Conservation (phyloP, 2,113 vertebrate species). For the Elgaria multicarinata region DNA sequence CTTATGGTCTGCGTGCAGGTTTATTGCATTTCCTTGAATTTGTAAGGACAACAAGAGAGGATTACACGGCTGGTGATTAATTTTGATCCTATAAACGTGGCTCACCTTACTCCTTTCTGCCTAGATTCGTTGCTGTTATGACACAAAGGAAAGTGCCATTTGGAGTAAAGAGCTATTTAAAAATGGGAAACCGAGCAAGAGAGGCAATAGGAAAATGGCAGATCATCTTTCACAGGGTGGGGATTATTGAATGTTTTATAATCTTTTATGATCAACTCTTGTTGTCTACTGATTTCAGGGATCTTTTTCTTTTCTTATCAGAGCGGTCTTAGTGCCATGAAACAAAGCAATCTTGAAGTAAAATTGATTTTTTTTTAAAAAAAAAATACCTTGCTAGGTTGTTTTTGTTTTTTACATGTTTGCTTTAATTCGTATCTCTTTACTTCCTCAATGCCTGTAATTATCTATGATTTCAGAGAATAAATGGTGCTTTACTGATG, state of each 20-base stretch:
- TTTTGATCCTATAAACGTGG: slow-evolving; percentile 50
- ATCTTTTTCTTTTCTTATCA: slow-evolving; percentile 60
- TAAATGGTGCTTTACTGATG: slow-evolving; percentile 46
- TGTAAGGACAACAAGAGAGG: slow-evolving; percentile 32
- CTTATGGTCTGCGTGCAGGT: slow-evolving; percentile 10
- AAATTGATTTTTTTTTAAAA: slow-evolving; percentile 24
- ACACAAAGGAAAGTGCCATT: slow-evolving; percentile 40
- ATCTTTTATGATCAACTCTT: slow-evolving; percentile 27
- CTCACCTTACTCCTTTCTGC: slow-evolving; percentile 43
- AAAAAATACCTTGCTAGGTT: neutral
- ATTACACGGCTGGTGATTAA: slow-evolving; percentile 59
- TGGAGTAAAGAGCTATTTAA: neutral
- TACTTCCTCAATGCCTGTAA: slow-evolving; percentile 16
- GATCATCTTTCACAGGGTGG: neutral
- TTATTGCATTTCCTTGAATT: slow-evolving; percentile 53
- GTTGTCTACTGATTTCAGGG: slow-evolving; percentile 61
- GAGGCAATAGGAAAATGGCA: neutral
- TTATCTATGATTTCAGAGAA: slow-evolving; percentile 49
- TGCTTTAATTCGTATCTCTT: slow-evolving; percentile 42
- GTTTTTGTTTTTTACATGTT: slow-evolving; percentile 33
- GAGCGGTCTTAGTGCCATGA: slow-evolving; percentile 58
- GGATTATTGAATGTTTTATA: neutral
- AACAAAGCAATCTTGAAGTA: slow-evolving; percentile 58
- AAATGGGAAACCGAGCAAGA: neutral
- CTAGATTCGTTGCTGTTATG: slow-evolving; percentile 31